Percentiles rank a stretch among this genome's conserved stretches.
These are phyloP conservation scores for Mormyrops boulengeri DNA, from an alignment of 2,797 vertebrate species.

Conservation along the genomic window DNA sequence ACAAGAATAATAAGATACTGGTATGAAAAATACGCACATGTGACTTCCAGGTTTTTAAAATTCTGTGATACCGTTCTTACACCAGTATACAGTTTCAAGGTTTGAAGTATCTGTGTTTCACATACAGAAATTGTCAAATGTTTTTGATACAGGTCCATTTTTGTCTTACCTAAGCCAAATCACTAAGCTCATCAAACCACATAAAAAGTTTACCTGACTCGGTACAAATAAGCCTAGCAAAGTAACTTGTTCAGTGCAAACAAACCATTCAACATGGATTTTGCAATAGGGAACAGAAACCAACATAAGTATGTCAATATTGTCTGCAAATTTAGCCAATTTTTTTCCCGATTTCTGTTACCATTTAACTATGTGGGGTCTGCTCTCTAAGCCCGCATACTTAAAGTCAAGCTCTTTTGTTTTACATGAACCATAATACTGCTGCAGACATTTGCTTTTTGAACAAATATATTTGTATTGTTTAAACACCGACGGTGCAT, in stretches of 20 bases:
- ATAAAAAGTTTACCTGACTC: neutral
- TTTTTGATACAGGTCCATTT: neutral
- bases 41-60: neutral
- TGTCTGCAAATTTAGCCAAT: neutral
- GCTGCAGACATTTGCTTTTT: neutral
- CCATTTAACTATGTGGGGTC: neutral
- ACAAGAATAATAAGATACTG: neutral
- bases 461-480: neutral
- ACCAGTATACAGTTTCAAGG: neutral
- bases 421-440: neutral
- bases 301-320: neutral
- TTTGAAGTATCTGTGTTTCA: neutral
- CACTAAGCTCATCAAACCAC: neutral
- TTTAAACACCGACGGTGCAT: neutral
- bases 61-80: neutral
- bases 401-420: neutral
- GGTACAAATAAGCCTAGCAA: neutral
- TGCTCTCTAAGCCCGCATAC: neutral
- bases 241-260: neutral
- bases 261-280: neutral
- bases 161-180: neutral
- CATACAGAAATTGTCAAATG: neutral
- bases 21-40: neutral
- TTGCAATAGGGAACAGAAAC: neutral
- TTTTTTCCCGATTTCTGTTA: neutral